Conservation (phyloP, 2,113 vertebrate species). For the Todiramphus chloris region DNA sequence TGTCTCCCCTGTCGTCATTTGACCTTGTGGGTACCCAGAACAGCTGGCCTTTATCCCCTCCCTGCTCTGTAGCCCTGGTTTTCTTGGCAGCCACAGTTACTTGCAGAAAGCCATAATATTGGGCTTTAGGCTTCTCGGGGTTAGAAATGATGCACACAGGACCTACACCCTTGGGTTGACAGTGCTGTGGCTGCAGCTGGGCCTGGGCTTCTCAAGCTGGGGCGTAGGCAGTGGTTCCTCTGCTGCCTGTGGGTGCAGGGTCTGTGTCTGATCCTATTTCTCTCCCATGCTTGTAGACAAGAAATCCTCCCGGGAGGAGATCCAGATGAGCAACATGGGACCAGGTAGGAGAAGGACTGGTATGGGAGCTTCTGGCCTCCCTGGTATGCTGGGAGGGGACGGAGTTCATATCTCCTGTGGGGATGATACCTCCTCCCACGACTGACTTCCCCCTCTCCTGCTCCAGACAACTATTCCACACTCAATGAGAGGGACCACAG, state of each 20-base stretch:
- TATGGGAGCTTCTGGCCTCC: not conserved
- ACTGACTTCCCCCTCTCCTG: not conserved
- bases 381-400: not conserved
- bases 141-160: not conserved
- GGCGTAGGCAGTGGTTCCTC: not conserved
- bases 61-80: not conserved
- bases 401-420: fast-evolving
- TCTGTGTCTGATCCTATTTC: conserved; percentile 28
- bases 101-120: fast-evolving
- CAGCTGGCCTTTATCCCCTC: not conserved
- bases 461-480: conserved; percentile 84
- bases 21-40: not conserved
- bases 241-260: not conserved
- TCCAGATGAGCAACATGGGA: conserved; percentile 93
- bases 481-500: conserved; percentile 88
- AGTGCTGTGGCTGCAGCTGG: not conserved
- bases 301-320: conserved; percentile 90
- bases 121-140: not conserved
- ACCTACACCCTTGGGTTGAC: not conserved
- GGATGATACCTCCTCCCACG: not conserved
- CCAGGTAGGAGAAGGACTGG: conserved; percentile 78
- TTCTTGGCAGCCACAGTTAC: not conserved
- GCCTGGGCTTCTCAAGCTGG: not conserved
- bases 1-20: not conserved
- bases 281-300: conserved; percentile 74